These are phyloP conservation scores for Drosophila hydei DNA, from an alignment of 1,140 invertebrate genomes.

Conservation along the genomic window DNA sequence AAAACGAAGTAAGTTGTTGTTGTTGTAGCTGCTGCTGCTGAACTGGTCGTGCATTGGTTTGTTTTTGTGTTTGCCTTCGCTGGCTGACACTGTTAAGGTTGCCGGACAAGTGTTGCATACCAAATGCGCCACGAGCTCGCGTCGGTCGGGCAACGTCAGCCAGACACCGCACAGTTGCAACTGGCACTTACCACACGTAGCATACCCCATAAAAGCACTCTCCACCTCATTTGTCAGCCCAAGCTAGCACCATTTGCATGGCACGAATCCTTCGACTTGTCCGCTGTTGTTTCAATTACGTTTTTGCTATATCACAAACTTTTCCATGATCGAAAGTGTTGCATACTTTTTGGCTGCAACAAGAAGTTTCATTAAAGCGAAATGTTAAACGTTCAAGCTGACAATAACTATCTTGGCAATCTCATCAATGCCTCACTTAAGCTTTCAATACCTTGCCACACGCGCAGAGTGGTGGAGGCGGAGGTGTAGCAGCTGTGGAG, in stretches of 20 bases:
- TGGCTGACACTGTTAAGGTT: constrained; percentile 57
- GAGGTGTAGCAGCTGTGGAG: not conserved
- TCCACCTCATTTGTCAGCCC: constrained; percentile 1
- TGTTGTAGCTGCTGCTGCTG: not conserved
- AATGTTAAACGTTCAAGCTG: not conserved
- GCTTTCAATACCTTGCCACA: not conserved
- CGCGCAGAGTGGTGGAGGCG: not conserved
- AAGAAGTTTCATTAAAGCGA: not conserved
- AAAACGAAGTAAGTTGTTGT: not conserved
- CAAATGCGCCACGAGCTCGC: constrained; percentile 43
- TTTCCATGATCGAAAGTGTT: not conserved
- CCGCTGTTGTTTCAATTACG: constrained; percentile 6
- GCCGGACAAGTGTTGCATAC: constrained; percentile 70
- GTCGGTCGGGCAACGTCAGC: not conserved
- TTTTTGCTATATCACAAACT: not conserved
- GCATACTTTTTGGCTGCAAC: constrained; percentile 55
- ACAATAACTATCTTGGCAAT: not conserved
- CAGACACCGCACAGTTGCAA: constrained; percentile 18
- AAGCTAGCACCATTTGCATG: constrained; percentile 8
- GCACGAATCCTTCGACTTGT: constrained; percentile 41
- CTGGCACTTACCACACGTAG: constrained; percentile 61
- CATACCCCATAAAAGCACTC: constrained; percentile 54
- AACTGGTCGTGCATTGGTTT: constrained; percentile 14
- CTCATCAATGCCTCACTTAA: not conserved
- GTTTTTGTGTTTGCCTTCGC: constrained; percentile 10